Evolutionary conservation across 1,140 invertebrate genomes (phyloP), one percentile per base, ranked within the genome.

Genomic region (Drosophila nigrodunni): DNA sequence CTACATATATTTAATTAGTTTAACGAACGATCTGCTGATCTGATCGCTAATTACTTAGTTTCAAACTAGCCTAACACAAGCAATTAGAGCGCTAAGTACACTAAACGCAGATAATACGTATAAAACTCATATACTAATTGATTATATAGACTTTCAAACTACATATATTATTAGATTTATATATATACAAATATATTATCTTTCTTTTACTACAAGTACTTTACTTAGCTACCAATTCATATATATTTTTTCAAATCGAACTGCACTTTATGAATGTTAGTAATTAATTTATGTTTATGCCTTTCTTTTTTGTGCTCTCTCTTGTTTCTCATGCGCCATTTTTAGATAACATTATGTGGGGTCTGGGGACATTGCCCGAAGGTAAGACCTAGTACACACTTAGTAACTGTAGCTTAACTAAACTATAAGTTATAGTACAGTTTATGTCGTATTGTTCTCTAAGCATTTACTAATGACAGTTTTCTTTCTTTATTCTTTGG

Each of bases 271-370:
- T 72, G 68, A 88, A 71, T 88, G 66, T 71, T 82, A 79, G 69
- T 87, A 77, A 87, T 72, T 88, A 25, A 82, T 75, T 70, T 74
- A 59, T 77, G 44, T 74, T 80, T 72, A 61, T 82, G 71, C 78
- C 66, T 86, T 71, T 86, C 82, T 82, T 79, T 79, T 79, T 68
- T 82, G 65, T 74, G 61, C 80, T 80, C 70, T 83, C 52, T 82
- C 72, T 80, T 74, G 44, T 71, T 47, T 68, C 35, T 46, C 47
- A 64, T 88, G 77, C 80, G 39, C 58, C 58, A 78, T 72, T 94
- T 94, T 52, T 97, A 98, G 97, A 92, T 82, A 92, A 98, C 97
- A 97, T 98, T 95, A 98, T 98, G 96, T 98, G 97, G 97, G 97
- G 97, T 94, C 95, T 98, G 95, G 97, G 97, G 95, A 97, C 97